phyloP scores from a whole-genome alignment of 2,888 invertebrate species.

The Clusia tigrina region DNA sequence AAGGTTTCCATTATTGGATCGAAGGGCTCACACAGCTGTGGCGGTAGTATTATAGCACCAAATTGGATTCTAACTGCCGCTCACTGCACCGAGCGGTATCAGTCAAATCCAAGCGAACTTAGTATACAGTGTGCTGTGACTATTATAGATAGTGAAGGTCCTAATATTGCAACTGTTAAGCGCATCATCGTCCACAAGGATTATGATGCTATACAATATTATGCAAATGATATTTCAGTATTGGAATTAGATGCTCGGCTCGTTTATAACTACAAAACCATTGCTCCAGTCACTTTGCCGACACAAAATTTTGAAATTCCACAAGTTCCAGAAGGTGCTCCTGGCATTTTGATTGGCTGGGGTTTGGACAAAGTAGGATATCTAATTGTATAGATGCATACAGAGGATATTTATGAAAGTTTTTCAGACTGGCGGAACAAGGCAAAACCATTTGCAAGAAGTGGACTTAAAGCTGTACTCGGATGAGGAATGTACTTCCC shows the following conservation, averaged over 20 bases:
- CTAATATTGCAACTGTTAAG: slow-evolving; percentile 48
- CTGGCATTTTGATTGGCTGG: slow-evolving; percentile 56
- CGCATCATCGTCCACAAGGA: slow-evolving; percentile 55
- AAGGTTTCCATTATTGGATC: slow-evolving; percentile 47
- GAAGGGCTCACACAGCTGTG: slow-evolving; percentile 51
- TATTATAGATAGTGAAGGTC: slow-evolving; percentile 36
- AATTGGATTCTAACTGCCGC: slow-evolving; percentile 54
- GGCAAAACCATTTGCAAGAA: slow-evolving; percentile 57
- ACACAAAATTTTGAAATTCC: slow-evolving; percentile 42
- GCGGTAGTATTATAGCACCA: slow-evolving; percentile 47
- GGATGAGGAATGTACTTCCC: slow-evolving; percentile 55
- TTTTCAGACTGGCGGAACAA: slow-evolving; percentile 55
- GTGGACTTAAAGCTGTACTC: slow-evolving; percentile 60
- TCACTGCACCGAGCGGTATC: slow-evolving; percentile 47
- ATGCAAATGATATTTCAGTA: slow-evolving; percentile 64
- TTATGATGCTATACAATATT: slow-evolving; percentile 44
- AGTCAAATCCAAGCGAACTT: slow-evolving; percentile 26
- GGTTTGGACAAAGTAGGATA: slow-evolving; percentile 50
- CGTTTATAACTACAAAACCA: slow-evolving; percentile 43
- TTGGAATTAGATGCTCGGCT: slow-evolving; percentile 53
- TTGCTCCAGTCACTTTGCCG: slow-evolving; percentile 53
- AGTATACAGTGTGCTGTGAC: slow-evolving; percentile 52
- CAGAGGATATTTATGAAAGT: neutral
- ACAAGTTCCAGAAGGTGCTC: slow-evolving; percentile 42
- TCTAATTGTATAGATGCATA: neutral